Base-by-base conservation (phyloP, 2,113 vertebrate species). In the Syngnathus scovelli region DNA sequence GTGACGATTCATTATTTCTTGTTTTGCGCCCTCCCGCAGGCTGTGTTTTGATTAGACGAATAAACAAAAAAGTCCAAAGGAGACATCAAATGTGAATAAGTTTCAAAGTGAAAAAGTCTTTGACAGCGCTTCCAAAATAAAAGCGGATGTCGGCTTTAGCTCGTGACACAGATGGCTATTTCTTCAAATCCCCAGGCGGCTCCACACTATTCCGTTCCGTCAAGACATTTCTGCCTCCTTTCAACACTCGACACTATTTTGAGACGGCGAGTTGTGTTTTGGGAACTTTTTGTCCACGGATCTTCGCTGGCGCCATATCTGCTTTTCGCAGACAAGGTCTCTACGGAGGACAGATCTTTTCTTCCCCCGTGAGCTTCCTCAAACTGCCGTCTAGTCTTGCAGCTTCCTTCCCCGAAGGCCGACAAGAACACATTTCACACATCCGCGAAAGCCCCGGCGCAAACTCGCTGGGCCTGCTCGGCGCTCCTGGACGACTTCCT, bases 271-370 rank as follows among this genome's bases (percentile, higher is more conserved):
- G 67, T 68, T 56, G 23, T 77, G 78, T 86, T 86, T 85, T 69
- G 54, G 79, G 72, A 72, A 70, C 43, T 54, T 39, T 82, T 74
- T 72, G 79, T 85, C 80, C 81, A 70, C 43, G 75, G 76, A 78
- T 83, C 83, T 84, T 64, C 80, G 75, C 81, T 72, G 79, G 74
- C n/a, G 77, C 77, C 81, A 68, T 87, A 89, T 89, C 89, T 85
- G 71, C 76, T 74, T 74, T 76, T 86, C 74, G 68, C 86, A 89
- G 87, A 84, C 82, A 70, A 80, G 83, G 78, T 87, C 86, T 87
- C 86, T 62, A 78, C 71, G 89, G 86, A 89, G 81, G 80, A 75
- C 83, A 75, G 71, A 88, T 82, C 81, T 81, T 72, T 77, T 76
- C 70, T 64, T 71, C 72, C 58, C 83, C 76, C 79, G 81, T 69